Percentiles rank a stretch among this genome's conserved stretches.
Evolutionary conservation across 92 coral and sea anemone genomes (phyloP).

Genomic region (Palythoa caribaeorum): DNA sequence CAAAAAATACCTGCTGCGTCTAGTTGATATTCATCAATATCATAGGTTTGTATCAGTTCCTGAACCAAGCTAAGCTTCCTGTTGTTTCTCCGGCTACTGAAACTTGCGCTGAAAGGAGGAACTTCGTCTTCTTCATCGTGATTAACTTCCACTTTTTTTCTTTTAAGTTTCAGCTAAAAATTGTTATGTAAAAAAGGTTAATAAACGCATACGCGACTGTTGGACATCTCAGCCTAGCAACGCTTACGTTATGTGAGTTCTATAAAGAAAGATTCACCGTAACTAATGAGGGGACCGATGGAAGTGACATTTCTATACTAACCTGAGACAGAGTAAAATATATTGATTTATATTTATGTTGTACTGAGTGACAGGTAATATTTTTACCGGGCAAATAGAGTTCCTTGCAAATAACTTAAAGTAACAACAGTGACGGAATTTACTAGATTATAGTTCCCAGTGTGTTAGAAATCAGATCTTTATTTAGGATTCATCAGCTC

Average conservation of each 20-base stretch:
- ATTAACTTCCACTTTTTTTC: conserved; percentile 62
- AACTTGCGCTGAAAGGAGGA: conserved; percentile 72
- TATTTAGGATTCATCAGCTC: too few relatives aligned
- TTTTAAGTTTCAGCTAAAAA: conserved; percentile 79
- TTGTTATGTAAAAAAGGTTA: neutral
- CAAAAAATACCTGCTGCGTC: conserved; percentile 51
- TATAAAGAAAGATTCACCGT: neutral
- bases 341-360: too few relatives aligned
- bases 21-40: conserved; percentile 77
- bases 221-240: neutral
- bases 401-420: too few relatives aligned
- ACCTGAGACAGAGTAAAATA: too few relatives aligned
- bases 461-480: too few relatives aligned
- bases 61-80: conserved; percentile 91
- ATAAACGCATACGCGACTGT: neutral
- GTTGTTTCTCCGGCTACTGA: conserved; percentile 53
- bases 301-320: too few relatives aligned
- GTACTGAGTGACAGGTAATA: too few relatives aligned
- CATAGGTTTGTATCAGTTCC: conserved; percentile 91
- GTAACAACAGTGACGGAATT: too few relatives aligned
- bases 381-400: too few relatives aligned
- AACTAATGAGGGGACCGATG: too few relatives aligned
- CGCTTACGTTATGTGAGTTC: neutral
- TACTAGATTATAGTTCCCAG: too few relatives aligned
- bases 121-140: conserved; percentile 73